Percentiles rank a stretch among this genome's conserved stretches.
These are phyloP conservation scores for Magallana gigas DNA, from an alignment of 1,140 invertebrate genomes.

Conservation along the genomic window DNA sequence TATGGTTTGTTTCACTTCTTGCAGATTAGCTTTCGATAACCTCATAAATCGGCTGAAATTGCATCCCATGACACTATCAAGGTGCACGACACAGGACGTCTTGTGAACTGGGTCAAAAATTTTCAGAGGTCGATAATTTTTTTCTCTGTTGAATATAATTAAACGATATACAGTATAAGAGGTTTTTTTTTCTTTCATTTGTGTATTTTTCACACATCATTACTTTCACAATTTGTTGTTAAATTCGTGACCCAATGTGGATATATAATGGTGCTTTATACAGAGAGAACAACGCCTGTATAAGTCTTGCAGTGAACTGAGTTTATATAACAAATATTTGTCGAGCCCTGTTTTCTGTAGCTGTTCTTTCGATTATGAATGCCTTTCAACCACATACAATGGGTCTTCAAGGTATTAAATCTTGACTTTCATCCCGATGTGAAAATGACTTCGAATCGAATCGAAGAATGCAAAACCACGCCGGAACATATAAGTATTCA, in stretches of 20 bases:
- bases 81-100: background rate
- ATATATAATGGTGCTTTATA: background rate
- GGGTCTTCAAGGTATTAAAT: background rate
- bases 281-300: background rate
- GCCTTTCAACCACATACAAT: background rate
- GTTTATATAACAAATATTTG: conserved; percentile 28
- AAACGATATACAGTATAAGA: background rate
- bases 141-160: background rate
- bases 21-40: background rate
- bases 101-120: background rate
- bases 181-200: background rate
- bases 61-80: too few relatives aligned
- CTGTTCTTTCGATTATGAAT: background rate
- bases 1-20: conserved; percentile 1
- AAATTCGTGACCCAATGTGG: background rate
- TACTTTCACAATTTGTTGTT: conserved; percentile 14
- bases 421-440: background rate
- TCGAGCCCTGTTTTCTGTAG: background rate
- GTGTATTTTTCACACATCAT: conserved; percentile 19
- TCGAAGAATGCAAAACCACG: too few relatives aligned
- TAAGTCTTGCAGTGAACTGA: background rate
- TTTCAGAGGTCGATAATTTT: background rate
- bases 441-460: background rate
- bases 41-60: too few relatives aligned
- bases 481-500: too few relatives aligned